Base-by-base conservation (phyloP, 1,140 invertebrate genomes). In the Aphidius gifuensis region DNA sequence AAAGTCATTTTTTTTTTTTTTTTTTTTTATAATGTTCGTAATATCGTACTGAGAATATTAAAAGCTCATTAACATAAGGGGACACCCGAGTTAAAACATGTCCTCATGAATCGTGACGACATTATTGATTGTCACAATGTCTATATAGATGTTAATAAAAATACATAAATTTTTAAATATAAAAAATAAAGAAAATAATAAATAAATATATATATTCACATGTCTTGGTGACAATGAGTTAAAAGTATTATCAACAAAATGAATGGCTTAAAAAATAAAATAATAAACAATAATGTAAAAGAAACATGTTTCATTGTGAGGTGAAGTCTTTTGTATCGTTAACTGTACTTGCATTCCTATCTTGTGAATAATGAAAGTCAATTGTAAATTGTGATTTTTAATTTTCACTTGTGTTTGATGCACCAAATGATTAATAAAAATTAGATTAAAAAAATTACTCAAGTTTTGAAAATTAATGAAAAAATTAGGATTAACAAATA, bases 301-400 rank as follows among this genome's bases (percentile, higher is more conserved):
- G 23, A 32, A 32, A 32, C 23, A 32, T 32, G 23, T 65, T 70
- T 71, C 64, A 72, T 72, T 72, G 71, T 71, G 65, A 72, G 23
- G 23, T 32, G 66, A 60, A 61, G 69, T 68, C 74, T 74, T 76
- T 71, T 69, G 68, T 71, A 68, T 68, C 66, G 4, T 66, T 76
- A 78, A 80, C 75, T 77, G 76, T 77, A 75, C 73, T 61, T 70
- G 73, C 74, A 79, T 80, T 78, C 74, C 75, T 66, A 72, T 73
- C 72, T 69, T 60, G 55, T 74, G 72, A 76, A 76, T 73, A 75
- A 75, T 62, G 65, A 65, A 67, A 64, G 23, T 32, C 23, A 32
- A 32, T 32, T 32, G 23, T 2, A 0, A 32, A 32, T 32, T 1
- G 23, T 50, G 59, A 61, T 61, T 61, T 51, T 44, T 44, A 48